phyloP scores from a whole-genome alignment of 2,113 vertebrate species.

The Poeciliopsis turrubarensis region DNA sequence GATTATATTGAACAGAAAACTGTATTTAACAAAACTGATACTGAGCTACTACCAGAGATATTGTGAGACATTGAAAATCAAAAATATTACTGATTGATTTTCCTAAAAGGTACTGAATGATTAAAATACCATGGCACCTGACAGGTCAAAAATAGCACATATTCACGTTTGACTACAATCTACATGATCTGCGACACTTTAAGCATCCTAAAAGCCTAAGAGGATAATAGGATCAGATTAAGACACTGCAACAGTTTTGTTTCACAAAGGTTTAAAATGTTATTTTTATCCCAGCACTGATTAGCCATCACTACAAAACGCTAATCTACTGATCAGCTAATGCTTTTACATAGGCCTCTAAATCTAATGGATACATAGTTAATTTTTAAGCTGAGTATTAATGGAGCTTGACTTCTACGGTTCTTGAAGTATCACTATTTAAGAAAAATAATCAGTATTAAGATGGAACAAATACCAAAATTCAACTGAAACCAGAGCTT shows the following conservation, averaged over 20 bases:
- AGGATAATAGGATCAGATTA: conserved; percentile 17
- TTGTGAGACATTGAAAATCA: background rate
- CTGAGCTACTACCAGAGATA: background rate
- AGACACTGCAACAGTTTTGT: conserved; percentile 8
- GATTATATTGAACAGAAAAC: background rate
- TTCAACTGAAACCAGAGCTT: too few relatives aligned
- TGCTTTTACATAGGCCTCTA: conserved; percentile 17
- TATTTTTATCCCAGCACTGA: conserved; percentile 48
- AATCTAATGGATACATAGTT: conserved; percentile 1
- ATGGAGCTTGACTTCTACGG: background rate
- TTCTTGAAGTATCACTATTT: background rate
- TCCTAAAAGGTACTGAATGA: background rate
- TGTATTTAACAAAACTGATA: background rate
- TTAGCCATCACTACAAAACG: conserved; percentile 30
- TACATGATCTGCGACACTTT: conserved; percentile 13
- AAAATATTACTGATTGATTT: background rate
- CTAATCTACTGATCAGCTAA: conserved; percentile 36
- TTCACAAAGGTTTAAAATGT: conserved; percentile 23
- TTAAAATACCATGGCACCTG: background rate
- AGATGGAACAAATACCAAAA: too few relatives aligned
- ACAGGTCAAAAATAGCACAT: conserved; percentile 3
- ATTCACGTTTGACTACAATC: conserved; percentile 18
- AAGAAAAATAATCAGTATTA: conserved; percentile 3
- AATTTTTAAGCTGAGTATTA: conserved; percentile 24
- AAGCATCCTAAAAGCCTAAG: conserved; percentile 41